Base-by-base conservation (phyloP, 2,797 vertebrate genomes). In the Scolopax bukidnonensis region DNA sequence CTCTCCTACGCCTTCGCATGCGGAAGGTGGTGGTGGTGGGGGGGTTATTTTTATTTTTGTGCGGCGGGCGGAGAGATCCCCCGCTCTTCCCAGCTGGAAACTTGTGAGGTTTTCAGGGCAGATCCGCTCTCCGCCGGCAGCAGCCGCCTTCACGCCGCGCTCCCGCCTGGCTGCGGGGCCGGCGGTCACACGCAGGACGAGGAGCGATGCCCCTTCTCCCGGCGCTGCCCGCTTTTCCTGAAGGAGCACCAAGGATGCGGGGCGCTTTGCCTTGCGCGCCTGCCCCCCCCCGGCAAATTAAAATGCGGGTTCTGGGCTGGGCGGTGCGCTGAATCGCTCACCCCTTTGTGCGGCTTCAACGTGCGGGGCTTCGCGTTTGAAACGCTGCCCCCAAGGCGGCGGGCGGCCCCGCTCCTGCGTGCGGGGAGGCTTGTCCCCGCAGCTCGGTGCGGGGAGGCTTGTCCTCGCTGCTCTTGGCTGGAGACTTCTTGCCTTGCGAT, bases 1-100 rank as follows among this genome's bases (percentile, higher is more conserved):
- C 90, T 73, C 25, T 88, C 88, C 73, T 92, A 51, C 80, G 87
- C 88, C 96, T 91, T 93, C 85, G 76, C 94, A 68, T 73, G 95
- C 86, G 96, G 94, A 88, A 91, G 81, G 94, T 65, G 88, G 54
- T 76, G 86, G 87, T 47, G 84, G n/a, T 32, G 47, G 2, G 59
- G 57, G 60, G 45, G 6, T 77, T 85, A 87, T 87, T 90, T 93
- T 94, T 87, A 47, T 84, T 68, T 88, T 51, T 27, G 43, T 84
- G 70, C 84, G 21, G 95, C 78, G 87, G 89, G 91, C 5, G 91
- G 92, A 90, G 95, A 84, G 63, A 92, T 92, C 82, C 93, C 48
- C 89, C 93, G 93, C 95, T 80, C 61, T 57, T 80, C 82, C 82
- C 89, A 83, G 86, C 84, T 65, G 87, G 82, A 75, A 95, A 93